These are phyloP conservation scores for Ophion ellenae DNA, from an alignment of 2,888 invertebrate species.

Conservation along the genomic window DNA sequence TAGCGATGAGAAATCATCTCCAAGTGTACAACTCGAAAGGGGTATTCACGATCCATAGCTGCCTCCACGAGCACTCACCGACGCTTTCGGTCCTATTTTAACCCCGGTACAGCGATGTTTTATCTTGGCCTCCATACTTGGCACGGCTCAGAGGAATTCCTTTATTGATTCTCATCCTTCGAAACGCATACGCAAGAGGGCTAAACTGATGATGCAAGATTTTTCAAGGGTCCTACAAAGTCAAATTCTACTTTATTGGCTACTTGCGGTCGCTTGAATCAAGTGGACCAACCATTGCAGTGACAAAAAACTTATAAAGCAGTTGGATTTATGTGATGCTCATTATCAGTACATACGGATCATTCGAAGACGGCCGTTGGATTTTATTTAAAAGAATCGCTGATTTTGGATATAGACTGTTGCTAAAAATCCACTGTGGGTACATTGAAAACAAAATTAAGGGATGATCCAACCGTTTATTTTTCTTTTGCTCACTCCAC, in stretches of 20 bases:
- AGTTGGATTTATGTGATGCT: neutral
- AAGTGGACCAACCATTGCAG: neutral
- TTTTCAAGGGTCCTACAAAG: neutral
- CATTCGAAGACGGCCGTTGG: neutral
- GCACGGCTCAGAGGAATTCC: slow-evolving; percentile 46
- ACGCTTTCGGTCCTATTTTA: slow-evolving; percentile 54
- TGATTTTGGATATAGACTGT: neutral
- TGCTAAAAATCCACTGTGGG: no score
- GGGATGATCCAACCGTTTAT: no score
- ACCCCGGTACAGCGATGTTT: slow-evolving; percentile 53
- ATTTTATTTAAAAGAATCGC: neutral
- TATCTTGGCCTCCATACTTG: neutral
- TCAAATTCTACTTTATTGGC: neutral
- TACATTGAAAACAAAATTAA: no score
- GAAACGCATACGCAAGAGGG: neutral
- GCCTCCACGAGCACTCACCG: slow-evolving; percentile 50
- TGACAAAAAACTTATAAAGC: neutral
- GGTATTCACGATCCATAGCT: slow-evolving; percentile 76
- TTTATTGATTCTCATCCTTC: neutral
- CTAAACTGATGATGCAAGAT: neutral
- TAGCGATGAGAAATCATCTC: slow-evolving; percentile 76
- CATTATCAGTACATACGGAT: neutral
- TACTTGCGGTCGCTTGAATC: neutral
- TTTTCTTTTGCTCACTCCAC: no score
- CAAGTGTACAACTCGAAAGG: slow-evolving; percentile 81